Conservation (phyloP, 2,797 vertebrate species). For the Melanotaenia maccullochi region DNA sequence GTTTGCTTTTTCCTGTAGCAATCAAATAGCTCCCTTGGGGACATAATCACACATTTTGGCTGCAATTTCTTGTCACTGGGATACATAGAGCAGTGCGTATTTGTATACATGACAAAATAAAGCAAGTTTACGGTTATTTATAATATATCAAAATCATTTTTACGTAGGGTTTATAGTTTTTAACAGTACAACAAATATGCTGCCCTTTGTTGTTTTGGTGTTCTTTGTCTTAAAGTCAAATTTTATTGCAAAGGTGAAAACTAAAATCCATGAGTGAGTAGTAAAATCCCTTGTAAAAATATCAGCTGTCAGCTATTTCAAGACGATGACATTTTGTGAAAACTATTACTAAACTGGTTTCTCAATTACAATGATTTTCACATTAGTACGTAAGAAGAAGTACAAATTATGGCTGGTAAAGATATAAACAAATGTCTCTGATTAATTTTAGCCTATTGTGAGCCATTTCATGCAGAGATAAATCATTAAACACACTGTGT, state of each 20-base stretch:
- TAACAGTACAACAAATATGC: constrained; percentile 4
- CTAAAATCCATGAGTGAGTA: constrained; percentile 9
- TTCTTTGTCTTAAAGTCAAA: constrained; percentile 6
- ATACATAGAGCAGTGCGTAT: background rate
- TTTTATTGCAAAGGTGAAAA: constrained; percentile 6
- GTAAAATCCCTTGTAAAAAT: background rate
- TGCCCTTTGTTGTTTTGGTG: background rate
- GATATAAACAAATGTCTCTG: constrained; percentile 18
- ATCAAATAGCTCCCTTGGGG: constrained; percentile 19
- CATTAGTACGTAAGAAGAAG: constrained; percentile 13
- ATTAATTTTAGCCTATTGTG: constrained; percentile 1
- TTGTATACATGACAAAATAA: background rate
- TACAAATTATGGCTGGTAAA: background rate
- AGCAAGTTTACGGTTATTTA: background rate
- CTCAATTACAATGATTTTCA: background rate
- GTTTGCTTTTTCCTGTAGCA: constrained; percentile 41
- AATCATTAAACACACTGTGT: background rate
- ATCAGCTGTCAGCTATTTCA: background rate
- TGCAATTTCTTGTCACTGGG: constrained; percentile 1
- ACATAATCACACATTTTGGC: constrained; percentile 7
- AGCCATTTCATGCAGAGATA: background rate
- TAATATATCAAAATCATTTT: constrained; percentile 1
- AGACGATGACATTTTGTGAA: background rate
- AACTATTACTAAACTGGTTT: constrained; percentile 6
- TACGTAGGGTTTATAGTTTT: background rate